phyloP scores from a whole-genome alignment of 2,888 invertebrate species.

The Euclidia mi region DNA sequence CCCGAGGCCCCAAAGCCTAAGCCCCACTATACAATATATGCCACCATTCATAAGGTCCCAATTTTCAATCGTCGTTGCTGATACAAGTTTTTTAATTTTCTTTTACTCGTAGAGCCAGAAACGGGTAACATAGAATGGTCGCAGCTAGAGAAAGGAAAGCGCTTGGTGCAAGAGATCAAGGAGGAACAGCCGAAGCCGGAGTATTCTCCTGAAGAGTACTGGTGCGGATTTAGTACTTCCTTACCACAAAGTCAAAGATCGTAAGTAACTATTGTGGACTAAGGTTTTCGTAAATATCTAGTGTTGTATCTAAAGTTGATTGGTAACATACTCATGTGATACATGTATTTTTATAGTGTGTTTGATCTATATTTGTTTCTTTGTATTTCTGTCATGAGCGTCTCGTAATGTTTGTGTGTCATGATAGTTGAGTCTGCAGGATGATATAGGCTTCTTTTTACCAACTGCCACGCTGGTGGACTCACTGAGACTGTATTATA shows the following conservation, averaged over 20 bases:
- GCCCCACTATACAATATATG: too few relatives aligned
- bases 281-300: not conserved
- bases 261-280: slow-evolving; percentile 17
- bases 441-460: too few relatives aligned
- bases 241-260: slow-evolving; percentile 8
- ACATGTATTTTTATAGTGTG: too few relatives aligned
- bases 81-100: not conserved
- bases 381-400: too few relatives aligned
- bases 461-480: too few relatives aligned
- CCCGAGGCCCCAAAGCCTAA: too few relatives aligned
- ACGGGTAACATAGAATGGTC: slow-evolving; percentile 82
- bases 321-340: too few relatives aligned
- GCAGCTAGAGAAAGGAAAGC: slow-evolving; percentile 64
- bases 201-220: slow-evolving; percentile 66
- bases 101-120: slow-evolving; percentile 44
- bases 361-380: not conserved
- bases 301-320: too few relatives aligned
- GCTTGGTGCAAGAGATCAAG: slow-evolving; percentile 80
- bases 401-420: too few relatives aligned
- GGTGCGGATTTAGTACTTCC: slow-evolving; percentile 70
- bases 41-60: too few relatives aligned
- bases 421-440: too few relatives aligned
- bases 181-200: slow-evolving; percentile 56
- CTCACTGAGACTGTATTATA: too few relatives aligned
- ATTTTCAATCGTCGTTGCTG: not conserved